Conservation (phyloP, 2,888 invertebrate genomes). For the Vannuccia rotundouncinata region DNA sequence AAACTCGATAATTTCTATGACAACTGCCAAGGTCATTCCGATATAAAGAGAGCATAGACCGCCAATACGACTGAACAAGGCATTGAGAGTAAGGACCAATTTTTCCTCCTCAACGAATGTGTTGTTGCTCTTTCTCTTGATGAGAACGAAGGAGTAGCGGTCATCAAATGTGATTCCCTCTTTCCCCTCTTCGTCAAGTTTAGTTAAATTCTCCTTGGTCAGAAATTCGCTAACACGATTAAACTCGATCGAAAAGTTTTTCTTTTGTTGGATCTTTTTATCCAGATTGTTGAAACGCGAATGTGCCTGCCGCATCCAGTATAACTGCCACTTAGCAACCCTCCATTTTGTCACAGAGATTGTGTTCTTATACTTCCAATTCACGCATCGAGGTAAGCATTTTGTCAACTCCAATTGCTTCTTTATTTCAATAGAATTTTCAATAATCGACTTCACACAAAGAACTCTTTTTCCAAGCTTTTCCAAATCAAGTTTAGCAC, state of each 20-base stretch:
- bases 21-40: slow-evolving; percentile 38
- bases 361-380: slow-evolving; percentile 25
- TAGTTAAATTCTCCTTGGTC: neutral
- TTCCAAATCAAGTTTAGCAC: slow-evolving; percentile 10
- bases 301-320: slow-evolving; percentile 35
- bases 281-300: neutral
- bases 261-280: neutral
- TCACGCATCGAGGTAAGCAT: slow-evolving; percentile 31
- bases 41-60: slow-evolving; percentile 40
- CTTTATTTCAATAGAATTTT: slow-evolving; percentile 6
- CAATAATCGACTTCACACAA: slow-evolving; percentile 1
- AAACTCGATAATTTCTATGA: slow-evolving; percentile 39
- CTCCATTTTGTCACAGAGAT: slow-evolving; percentile 38
- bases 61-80: slow-evolving; percentile 38
- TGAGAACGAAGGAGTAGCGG: slow-evolving; percentile 35
- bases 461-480: neutral
- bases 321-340: slow-evolving; percentile 33
- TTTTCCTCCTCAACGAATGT: slow-evolving; percentile 36
- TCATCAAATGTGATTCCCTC: slow-evolving; percentile 31
- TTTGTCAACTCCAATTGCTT: slow-evolving; percentile 2
- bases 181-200: neutral
- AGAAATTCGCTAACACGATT: slow-evolving; percentile 23
- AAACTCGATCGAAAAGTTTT: neutral
- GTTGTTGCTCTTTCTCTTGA: slow-evolving; percentile 38
- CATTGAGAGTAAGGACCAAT: slow-evolving; percentile 39